phyloP scores from a whole-genome alignment of 2,888 invertebrate species.

The Craniophora ligustri region DNA sequence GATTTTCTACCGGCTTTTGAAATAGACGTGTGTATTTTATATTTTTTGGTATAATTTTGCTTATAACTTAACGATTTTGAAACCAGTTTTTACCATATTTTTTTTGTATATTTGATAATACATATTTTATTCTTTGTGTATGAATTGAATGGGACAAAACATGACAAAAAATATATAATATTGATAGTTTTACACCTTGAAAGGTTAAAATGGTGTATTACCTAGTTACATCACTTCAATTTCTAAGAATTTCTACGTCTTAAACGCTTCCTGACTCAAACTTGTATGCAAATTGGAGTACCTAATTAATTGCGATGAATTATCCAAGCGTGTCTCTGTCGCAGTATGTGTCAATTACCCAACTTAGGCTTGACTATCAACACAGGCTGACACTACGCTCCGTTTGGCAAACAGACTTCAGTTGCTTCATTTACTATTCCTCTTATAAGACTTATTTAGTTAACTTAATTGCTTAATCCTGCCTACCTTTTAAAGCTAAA shows the following conservation, averaged over 20 bases:
- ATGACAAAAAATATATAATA: too few species aligned
- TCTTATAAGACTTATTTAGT: constrained; percentile 33
- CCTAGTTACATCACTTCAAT: neutral
- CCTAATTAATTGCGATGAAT: constrained; percentile 44
- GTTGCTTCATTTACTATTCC: constrained; percentile 24
- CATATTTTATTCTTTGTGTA: too few species aligned
- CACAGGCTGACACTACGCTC: constrained; percentile 14
- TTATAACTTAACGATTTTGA: too few species aligned
- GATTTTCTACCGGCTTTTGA: too few species aligned
- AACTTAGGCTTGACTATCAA: constrained; percentile 26
- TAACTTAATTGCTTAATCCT: constrained; percentile 37
- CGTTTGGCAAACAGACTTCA: constrained; percentile 11
- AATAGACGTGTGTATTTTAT: too few species aligned
- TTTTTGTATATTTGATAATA: too few species aligned
- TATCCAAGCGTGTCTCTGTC: constrained; percentile 27
- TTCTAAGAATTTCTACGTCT: constrained; percentile 8
- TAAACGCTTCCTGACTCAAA: constrained; percentile 21
- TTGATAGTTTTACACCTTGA: too few species aligned
- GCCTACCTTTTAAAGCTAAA: constrained; percentile 29
- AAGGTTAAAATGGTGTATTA: too few species aligned
- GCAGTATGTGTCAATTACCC: constrained; percentile 38
- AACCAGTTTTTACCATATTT: too few species aligned
- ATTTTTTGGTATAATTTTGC: too few species aligned
- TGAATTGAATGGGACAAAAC: too few species aligned
- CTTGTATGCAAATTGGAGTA: constrained; percentile 26